These are phyloP conservation scores for Apantesis nais DNA, from an alignment of 2,888 invertebrate species.

Conservation along the genomic window DNA sequence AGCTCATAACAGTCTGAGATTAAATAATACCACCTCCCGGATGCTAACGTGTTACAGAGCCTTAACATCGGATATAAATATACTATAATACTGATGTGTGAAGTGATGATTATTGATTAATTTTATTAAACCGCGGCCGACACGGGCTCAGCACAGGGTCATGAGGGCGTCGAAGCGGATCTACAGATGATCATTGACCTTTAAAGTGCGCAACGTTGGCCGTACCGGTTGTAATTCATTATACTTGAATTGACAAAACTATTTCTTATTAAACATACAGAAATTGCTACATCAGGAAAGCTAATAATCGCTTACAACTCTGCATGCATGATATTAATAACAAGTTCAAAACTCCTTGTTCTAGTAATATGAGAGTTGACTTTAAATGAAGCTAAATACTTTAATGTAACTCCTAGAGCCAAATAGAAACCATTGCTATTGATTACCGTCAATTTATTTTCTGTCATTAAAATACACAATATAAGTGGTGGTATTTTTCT, in stretches of 20 bases:
- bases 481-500: neutral
- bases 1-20: neutral
- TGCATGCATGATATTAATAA: neutral
- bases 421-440: neutral
- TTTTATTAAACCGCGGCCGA: constrained; percentile 62
- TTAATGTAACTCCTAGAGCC: neutral
- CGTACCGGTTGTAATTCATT: constrained; percentile 81
- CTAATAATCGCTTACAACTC: neutral
- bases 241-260: constrained; percentile 61
- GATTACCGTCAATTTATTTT: no score
- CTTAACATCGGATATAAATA: neutral
- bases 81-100: constrained; percentile 5
- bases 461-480: no score
- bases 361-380: neutral
- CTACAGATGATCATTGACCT: constrained; percentile 85
- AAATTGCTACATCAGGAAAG: neutral
- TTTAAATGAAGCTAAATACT: neutral
- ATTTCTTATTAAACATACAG: constrained; percentile 35
- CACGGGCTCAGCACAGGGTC: constrained; percentile 80
- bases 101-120: constrained; percentile 64
- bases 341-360: neutral
- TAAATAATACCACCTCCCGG: neutral
- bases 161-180: constrained; percentile 83
- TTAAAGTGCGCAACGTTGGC: constrained; percentile 76
- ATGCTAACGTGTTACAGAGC: neutral